phyloP scores from a whole-genome alignment of 1,140 invertebrate species.

The Notospermus geniculatus region DNA sequence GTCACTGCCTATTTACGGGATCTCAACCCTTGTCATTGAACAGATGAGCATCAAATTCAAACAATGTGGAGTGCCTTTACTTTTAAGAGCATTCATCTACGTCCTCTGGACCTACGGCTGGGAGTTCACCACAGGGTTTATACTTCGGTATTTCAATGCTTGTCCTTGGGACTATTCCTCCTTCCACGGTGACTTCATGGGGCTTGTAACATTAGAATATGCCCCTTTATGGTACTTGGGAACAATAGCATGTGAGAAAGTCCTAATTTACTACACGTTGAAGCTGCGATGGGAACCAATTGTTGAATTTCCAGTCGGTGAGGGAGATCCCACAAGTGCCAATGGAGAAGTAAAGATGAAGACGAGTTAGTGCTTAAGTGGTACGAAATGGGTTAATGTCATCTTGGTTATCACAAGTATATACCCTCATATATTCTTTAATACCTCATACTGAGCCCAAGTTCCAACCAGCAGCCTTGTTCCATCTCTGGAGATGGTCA shows the following conservation, averaged over 20 bases:
- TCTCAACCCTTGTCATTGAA: constrained; percentile 55
- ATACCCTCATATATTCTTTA: too few species aligned
- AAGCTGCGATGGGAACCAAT: constrained; percentile 49
- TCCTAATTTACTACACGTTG: constrained; percentile 51
- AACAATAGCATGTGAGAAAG: constrained; percentile 48
- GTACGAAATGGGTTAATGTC: too few species aligned
- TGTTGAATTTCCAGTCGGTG: constrained; percentile 12
- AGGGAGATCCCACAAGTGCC: background rate
- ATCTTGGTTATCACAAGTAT: too few species aligned
- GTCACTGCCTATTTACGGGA: constrained; percentile 59
- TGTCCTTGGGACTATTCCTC: constrained; percentile 62
- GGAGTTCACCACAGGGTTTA: constrained; percentile 59
- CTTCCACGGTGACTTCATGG: constrained; percentile 58
- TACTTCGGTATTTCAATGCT: constrained; percentile 57
- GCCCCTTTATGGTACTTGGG: constrained; percentile 59
- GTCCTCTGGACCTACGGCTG: constrained; percentile 58
- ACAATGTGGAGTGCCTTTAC: constrained; percentile 44
- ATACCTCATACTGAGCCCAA: too few species aligned
- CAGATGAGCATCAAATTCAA: constrained; percentile 49
- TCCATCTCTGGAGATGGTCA: too few species aligned
- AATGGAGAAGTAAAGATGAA: constrained; percentile 5
- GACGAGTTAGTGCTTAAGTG: background rate
- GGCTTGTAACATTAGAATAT: constrained; percentile 61
- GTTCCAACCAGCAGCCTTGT: too few species aligned
- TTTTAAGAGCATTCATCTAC: constrained; percentile 56